Evolutionary conservation across 2,113 vertebrate genomes (phyloP).

Genomic region (Camelus dromedarius): DNA sequence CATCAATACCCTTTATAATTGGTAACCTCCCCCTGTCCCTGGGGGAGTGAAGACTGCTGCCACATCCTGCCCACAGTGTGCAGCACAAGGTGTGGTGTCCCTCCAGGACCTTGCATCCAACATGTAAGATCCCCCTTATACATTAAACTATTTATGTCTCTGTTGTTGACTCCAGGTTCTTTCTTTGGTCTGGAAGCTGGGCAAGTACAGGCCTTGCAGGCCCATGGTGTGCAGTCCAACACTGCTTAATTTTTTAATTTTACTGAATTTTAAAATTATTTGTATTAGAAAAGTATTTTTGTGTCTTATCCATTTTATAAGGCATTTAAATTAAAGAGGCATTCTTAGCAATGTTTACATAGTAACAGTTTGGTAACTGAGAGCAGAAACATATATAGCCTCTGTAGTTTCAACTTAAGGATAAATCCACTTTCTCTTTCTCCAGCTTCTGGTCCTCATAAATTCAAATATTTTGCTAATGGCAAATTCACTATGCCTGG

Average conservation of each 20-base stretch:
- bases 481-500: background rate
- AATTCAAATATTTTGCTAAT: slow-evolving; percentile 19
- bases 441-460: background rate
- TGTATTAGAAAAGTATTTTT: slow-evolving; percentile 4
- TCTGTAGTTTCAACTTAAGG: background rate
- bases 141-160: too few species aligned
- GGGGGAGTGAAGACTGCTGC: too few species aligned
- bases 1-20: too few species aligned
- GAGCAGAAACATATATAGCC: background rate
- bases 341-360: background rate
- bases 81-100: too few species aligned
- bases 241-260: background rate
- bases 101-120: too few species aligned
- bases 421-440: background rate
- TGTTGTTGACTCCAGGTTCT: too few species aligned
- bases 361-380: background rate
- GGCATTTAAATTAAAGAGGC: background rate
- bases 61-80: too few species aligned
- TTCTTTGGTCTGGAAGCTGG: too few species aligned
- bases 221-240: background rate
- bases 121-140: too few species aligned
- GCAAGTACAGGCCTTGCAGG: too few species aligned
- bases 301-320: background rate
- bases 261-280: background rate
- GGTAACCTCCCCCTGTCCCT: too few species aligned